Evolutionary conservation across 1,140 invertebrate genomes (phyloP).

Genomic region (Harlomillsia oculata): DNA sequence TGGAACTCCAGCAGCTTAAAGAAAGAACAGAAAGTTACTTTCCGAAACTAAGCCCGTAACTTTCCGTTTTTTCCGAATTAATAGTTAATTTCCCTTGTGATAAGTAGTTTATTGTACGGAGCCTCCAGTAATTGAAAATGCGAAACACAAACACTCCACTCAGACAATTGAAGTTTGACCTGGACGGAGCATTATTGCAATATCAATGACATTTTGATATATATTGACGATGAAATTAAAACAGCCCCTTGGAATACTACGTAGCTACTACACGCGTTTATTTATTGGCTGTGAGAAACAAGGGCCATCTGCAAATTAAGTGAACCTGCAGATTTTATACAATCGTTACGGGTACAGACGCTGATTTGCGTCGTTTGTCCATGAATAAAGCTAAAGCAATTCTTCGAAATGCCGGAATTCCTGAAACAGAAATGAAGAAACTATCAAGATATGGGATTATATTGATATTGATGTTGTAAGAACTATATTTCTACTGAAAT

Average conservation of each 20-base stretch:
- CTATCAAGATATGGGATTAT: slow-evolving; percentile 55
- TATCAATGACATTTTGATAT: no score
- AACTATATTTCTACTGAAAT: slow-evolving; percentile 94
- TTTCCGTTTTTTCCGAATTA: no score
- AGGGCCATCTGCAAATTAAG: slow-evolving; percentile 89
- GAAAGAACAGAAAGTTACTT: no score
- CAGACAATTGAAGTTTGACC: no score
- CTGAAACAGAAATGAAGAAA: slow-evolving; percentile 63
- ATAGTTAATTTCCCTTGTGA: no score
- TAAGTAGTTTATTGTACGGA: no score
- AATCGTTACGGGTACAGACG: slow-evolving; percentile 97
- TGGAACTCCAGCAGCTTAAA: no score
- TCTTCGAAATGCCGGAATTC: slow-evolving; percentile 89
- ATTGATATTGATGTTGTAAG: slow-evolving; percentile 95
- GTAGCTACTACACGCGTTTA: slow-evolving; percentile 88
- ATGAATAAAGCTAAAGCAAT: slow-evolving; percentile 94
- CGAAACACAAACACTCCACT: no score
- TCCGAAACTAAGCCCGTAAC: no score
- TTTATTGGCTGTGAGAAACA: slow-evolving; percentile 93
- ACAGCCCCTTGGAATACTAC: slow-evolving; percentile 86
- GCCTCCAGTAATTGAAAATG: no score
- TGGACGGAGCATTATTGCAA: no score
- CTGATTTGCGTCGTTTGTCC: slow-evolving; percentile 87
- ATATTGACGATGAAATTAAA: slow-evolving; percentile 95
- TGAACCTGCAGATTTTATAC: slow-evolving; percentile 90